Conservation (phyloP, 2,113 vertebrate species). For the Dryoscopus gambensis region DNA sequence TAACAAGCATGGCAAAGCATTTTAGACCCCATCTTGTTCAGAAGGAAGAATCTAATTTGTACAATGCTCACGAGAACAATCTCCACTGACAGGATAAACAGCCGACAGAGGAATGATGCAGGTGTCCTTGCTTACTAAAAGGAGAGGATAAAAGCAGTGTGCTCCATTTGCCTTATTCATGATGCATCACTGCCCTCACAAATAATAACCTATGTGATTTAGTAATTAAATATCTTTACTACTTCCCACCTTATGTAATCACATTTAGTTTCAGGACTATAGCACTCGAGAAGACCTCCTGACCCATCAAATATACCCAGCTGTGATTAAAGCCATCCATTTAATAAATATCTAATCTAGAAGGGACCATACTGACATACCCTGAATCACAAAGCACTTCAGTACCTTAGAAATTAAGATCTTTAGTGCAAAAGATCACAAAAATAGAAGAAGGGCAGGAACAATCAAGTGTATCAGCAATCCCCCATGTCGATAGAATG, state of each 20-base stretch:
- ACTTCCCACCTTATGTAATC: neutral
- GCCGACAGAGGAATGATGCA: neutral
- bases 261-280: neutral
- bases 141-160: neutral
- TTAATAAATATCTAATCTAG: neutral
- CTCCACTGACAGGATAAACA: neutral
- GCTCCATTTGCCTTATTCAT: neutral
- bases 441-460: neutral
- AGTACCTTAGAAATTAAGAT: neutral
- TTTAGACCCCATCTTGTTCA: neutral
- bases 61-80: neutral
- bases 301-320: neutral
- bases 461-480: neutral
- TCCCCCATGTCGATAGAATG: neutral
- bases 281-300: neutral
- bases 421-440: neutral
- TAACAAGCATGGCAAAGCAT: neutral
- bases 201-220: conserved; percentile 10
- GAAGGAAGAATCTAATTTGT: neutral
- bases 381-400: neutral
- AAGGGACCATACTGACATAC: neutral
- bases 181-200: neutral
- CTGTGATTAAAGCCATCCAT: neutral
- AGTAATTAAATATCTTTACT: conserved; percentile 43
- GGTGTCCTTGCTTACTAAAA: neutral